Conservation (phyloP, 2,113 vertebrate species). For the Scalopus aquaticus region DNA sequence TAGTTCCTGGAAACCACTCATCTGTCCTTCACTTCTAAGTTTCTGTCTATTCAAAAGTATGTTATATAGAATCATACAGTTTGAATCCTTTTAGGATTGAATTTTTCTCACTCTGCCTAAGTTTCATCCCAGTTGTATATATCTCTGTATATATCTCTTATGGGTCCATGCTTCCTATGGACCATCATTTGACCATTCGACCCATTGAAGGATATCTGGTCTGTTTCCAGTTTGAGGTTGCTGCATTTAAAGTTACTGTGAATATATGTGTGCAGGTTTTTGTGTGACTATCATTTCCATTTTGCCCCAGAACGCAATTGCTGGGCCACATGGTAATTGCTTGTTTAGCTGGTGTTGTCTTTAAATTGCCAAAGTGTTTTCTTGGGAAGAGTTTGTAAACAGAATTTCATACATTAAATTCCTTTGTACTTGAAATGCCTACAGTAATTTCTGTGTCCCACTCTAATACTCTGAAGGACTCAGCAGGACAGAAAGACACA, state of each 20-base stretch:
- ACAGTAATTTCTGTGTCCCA: background rate
- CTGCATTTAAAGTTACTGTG: background rate
- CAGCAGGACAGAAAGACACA: background rate
- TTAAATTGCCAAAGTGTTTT: background rate
- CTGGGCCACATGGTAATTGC: background rate
- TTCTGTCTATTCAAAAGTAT: background rate
- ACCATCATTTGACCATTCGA: background rate
- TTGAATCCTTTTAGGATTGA: background rate
- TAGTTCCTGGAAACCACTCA: background rate
- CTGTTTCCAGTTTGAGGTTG: background rate
- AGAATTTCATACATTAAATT: background rate
- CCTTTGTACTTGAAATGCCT: background rate
- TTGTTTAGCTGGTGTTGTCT: background rate
- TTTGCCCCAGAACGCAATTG: background rate
- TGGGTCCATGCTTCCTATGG: background rate
- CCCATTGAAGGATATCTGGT: background rate
- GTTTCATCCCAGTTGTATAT: background rate
- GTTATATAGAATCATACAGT: background rate
- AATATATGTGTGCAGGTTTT: background rate
- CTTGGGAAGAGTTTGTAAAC: background rate
- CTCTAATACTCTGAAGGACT: background rate
- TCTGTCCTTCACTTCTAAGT: background rate
- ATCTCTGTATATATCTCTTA: too few relatives aligned
- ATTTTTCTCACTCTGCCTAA: background rate
- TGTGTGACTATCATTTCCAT: slow-evolving; percentile 1